Evolutionary conservation across 2,888 invertebrate genomes (phyloP).

Genomic region (Rhamnusium bicolor): DNA sequence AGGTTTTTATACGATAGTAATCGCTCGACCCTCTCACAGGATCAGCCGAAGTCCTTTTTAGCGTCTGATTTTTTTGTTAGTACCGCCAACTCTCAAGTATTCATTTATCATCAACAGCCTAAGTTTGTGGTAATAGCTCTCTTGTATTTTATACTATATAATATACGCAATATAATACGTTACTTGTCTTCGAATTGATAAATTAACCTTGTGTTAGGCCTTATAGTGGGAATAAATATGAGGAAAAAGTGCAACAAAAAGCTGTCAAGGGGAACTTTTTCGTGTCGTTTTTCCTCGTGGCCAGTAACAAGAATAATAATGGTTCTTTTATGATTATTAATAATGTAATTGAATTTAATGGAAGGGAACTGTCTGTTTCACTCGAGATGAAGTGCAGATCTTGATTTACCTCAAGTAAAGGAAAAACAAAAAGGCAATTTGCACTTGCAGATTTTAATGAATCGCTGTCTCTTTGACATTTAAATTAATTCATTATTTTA

Average conservation of each 20-base stretch:
- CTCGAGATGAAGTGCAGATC: neutral
- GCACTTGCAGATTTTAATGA: too few species aligned
- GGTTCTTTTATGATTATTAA: slow-evolving; percentile 6
- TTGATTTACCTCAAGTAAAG: neutral
- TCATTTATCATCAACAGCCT: slow-evolving; percentile 63
- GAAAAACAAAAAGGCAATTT: neutral
- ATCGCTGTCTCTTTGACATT: too few species aligned
- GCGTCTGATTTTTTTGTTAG: slow-evolving; percentile 62
- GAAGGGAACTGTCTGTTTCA: neutral
- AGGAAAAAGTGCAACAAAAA: slow-evolving; percentile 24
- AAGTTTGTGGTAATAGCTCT: slow-evolving; percentile 28
- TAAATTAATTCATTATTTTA: too few species aligned
- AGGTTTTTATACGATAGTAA: slow-evolving; percentile 55
- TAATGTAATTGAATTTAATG: slow-evolving; percentile 11
- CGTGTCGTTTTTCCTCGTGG: neutral
- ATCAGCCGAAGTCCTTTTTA: slow-evolving; percentile 60
- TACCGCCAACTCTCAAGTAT: slow-evolving; percentile 61
- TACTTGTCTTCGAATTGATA: slow-evolving; percentile 35
- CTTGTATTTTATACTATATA: slow-evolving; percentile 31
- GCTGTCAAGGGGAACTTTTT: slow-evolving; percentile 17
- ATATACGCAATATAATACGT: slow-evolving; percentile 30
- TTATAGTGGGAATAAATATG: slow-evolving; percentile 18
- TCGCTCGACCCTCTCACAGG: slow-evolving; percentile 57
- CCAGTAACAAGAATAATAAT: neutral
- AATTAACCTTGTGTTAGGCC: slow-evolving; percentile 30